These are phyloP conservation scores for Oedothorax gibbosus DNA, from an alignment of 1,140 invertebrate genomes.

Conservation along the genomic window DNA sequence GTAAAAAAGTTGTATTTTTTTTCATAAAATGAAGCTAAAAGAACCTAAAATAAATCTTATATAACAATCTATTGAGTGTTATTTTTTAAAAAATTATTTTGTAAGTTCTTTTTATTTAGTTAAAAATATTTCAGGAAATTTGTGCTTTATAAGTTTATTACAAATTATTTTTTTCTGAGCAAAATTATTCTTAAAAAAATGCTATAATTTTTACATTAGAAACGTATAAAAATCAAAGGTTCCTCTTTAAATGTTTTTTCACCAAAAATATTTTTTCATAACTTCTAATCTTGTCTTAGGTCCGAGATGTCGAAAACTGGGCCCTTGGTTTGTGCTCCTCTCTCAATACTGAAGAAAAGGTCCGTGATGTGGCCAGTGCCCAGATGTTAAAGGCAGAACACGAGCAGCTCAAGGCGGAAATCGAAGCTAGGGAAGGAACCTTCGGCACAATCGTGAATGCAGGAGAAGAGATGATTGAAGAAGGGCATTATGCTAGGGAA, in stretches of 20 bases:
- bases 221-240: not conserved
- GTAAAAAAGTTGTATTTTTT: not conserved
- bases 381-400: constrained; percentile 90
- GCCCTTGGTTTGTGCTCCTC: constrained; percentile 81
- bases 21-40: too few species aligned
- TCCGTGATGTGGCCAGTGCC: constrained; percentile 86
- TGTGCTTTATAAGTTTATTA: too few species aligned
- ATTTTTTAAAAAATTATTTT: too few species aligned
- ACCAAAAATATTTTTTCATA: constrained; percentile 26
- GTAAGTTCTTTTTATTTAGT: too few species aligned
- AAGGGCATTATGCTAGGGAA: constrained; percentile 80
- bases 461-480: constrained; percentile 86
- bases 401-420: constrained; percentile 91
- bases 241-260: not conserved
- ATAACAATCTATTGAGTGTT: too few species aligned
- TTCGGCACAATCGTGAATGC: constrained; percentile 83
- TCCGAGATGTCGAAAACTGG: constrained; percentile 91
- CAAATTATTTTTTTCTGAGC: too few species aligned
- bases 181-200: not conserved
- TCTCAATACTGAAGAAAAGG: constrained; percentile 86
- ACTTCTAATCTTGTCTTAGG: constrained; percentile 70
- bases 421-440: constrained; percentile 90
- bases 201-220: not conserved
- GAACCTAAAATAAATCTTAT: not conserved
- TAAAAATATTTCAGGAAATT: too few species aligned